Evolutionary conservation across 92 coral and sea anemone genomes (phyloP), one percentile per base, ranked within the genome.

Genomic region (Palythoa grandiflora): DNA sequence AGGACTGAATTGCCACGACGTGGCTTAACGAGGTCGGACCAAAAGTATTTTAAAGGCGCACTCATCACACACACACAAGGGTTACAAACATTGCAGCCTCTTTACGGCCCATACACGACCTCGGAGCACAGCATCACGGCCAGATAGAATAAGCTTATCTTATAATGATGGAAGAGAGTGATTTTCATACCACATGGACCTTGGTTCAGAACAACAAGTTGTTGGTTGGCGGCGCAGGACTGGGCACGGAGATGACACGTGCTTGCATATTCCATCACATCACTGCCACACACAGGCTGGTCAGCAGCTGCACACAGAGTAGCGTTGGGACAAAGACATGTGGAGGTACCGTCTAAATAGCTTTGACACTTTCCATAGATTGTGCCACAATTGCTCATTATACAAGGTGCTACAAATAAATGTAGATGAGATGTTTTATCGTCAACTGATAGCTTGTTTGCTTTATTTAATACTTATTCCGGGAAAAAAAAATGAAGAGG

Each of bases 151-250:
- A 28, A 28, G 28, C 28, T 28, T 28, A 28, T 44, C 6, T 44
- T 2, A 44, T 2, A 2, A 1, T 44, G 50, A 44, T 44, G 50
- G 50, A 44, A 44, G 50, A 44, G 50, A 44, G 50, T 6, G 50
- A 3, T 61, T 12, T 39, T 83, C 98, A 57, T 89, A 96, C 99
- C 94, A 90, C 99, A 97, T 28, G 51, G 79, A 80, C 99, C 99
- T 52, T 90, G 83, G 79, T 89, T 92, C 38, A 93, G 89, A 11
- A 95, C 88, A 17, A 80, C 74, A 4, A 97, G 83, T 7, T 85
- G 88, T 72, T 79, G 80, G 87, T 87, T 93, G 38, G 73, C 20
- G 35, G 44, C 65, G 72, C 99, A 97, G 21, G 97, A 90, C 36
- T 86, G 88, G 13, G 87, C 94, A 48, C 90, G 93, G 92, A 94